Evolutionary conservation across 1,140 invertebrate species (phyloP).

Genomic region (Geopemphigus sp.): DNA sequence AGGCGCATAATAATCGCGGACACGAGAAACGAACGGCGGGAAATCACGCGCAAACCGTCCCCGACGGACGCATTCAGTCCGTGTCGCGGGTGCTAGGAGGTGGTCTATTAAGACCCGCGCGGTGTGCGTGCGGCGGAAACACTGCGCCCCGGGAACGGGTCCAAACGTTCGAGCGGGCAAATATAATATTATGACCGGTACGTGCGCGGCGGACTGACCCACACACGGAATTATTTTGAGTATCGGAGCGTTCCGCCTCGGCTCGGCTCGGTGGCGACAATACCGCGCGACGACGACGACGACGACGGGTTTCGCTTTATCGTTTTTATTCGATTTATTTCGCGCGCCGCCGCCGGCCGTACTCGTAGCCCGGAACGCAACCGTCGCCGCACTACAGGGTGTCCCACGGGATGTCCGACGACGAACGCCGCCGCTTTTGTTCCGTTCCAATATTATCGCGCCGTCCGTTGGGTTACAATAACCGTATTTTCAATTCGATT

Average conservation of each 20-base stretch:
- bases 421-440: background rate
- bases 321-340: conserved; percentile 7
- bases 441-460: no score
- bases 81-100: no score
- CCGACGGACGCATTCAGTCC: background rate
- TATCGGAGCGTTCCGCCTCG: conserved; percentile 49
- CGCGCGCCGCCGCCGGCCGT: background rate
- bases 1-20: conserved; percentile 52
- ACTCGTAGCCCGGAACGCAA: no score
- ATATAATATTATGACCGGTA: no score
- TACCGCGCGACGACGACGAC: background rate
- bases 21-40: conserved; percentile 55
- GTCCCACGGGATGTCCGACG: background rate
- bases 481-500: no score
- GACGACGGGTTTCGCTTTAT: no score
- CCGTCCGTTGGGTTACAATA: no score
- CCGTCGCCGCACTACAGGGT: no score
- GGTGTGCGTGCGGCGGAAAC: no score
- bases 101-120: conserved; percentile 49
- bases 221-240: conserved; percentile 35
- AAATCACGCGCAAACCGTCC: background rate
- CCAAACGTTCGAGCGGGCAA: conserved; percentile 31
- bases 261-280: background rate
- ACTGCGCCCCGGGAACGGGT: background rate
- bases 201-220: conserved; percentile 47